Evolutionary conservation across 2,797 vertebrate genomes (phyloP).

Genomic region (Channa striata): DNA sequence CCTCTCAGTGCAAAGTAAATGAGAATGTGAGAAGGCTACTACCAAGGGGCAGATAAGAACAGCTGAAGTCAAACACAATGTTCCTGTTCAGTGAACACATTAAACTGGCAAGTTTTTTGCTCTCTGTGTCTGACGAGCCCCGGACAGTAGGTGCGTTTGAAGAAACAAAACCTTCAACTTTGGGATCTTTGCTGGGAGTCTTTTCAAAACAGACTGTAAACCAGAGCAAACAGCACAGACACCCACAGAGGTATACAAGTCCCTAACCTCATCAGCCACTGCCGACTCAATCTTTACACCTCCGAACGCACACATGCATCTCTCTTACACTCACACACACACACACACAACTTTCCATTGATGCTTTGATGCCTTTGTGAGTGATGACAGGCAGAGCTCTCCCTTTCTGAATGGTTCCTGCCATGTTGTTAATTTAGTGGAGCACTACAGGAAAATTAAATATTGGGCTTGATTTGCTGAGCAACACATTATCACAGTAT

Average conservation of each 20-base stretch:
- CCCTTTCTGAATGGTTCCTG: conserved; percentile 57
- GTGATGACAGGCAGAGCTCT: conserved; percentile 54
- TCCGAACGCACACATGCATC: conserved; percentile 14
- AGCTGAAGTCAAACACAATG: conserved; percentile 82
- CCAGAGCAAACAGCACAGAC: conserved; percentile 71
- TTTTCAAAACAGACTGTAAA: conserved; percentile 73
- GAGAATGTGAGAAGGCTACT: conserved; percentile 71
- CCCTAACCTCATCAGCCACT: conserved; percentile 62
- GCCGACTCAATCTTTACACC: conserved; percentile 25
- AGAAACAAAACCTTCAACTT: conserved; percentile 61
- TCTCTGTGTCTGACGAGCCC: conserved; percentile 65
- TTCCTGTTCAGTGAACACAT: conserved; percentile 84
- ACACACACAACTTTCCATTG: conserved; percentile 31
- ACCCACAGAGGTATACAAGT: conserved; percentile 48
- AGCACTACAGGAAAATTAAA: conserved; percentile 52
- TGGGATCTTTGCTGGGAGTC: conserved; percentile 66
- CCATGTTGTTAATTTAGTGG: conserved; percentile 67
- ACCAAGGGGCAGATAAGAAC: conserved; percentile 82
- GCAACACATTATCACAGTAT: conserved; percentile 55
- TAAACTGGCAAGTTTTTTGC: conserved; percentile 79
- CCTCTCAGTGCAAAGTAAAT: conserved; percentile 77
- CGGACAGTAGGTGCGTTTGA: conserved; percentile 72
- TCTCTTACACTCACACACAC: neutral
- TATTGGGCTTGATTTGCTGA: conserved; percentile 58
- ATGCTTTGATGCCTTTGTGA: conserved; percentile 70